These are phyloP conservation scores for Sweltsa coloradensis DNA, from an alignment of 1,140 invertebrate species.

Conservation along the genomic window DNA sequence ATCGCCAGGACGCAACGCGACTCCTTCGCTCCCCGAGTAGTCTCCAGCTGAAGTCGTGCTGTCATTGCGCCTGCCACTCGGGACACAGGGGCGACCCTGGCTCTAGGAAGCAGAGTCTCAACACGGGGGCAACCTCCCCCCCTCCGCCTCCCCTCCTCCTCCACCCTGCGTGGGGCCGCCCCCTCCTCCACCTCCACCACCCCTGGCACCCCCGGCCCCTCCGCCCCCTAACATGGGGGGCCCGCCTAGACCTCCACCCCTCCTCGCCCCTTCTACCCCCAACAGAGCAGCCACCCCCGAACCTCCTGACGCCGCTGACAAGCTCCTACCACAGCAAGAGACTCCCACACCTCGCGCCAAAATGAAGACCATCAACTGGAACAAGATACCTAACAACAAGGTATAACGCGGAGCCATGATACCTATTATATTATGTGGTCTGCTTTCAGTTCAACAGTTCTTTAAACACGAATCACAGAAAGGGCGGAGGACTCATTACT, in stretches of 20 bases:
- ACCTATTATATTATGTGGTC: too few species aligned
- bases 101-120: constrained; percentile 28
- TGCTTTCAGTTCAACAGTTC: too few species aligned
- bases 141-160: constrained; percentile 30
- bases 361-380: constrained; percentile 93
- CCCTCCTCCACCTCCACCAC: constrained; percentile 38
- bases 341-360: constrained; percentile 81
- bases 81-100: constrained; percentile 2
- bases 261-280: constrained; percentile 15
- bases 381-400: constrained; percentile 80
- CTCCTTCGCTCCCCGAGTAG: constrained; percentile 64
- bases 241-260: constrained; percentile 26
- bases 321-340: constrained; percentile 67
- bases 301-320: constrained; percentile 22
- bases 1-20: constrained; percentile 66
- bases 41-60: constrained; percentile 36
- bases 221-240: constrained; percentile 22
- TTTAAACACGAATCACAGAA: too few species aligned
- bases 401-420: too few species aligned
- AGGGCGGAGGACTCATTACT: too few species aligned
- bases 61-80: constrained; percentile 29
- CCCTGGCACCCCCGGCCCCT: constrained; percentile 25
- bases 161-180: constrained; percentile 20
- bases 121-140: constrained; percentile 29
- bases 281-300: constrained; percentile 19